These are phyloP conservation scores for Popillia japonica DNA, from an alignment of 1,140 invertebrate species.

Conservation along the genomic window DNA sequence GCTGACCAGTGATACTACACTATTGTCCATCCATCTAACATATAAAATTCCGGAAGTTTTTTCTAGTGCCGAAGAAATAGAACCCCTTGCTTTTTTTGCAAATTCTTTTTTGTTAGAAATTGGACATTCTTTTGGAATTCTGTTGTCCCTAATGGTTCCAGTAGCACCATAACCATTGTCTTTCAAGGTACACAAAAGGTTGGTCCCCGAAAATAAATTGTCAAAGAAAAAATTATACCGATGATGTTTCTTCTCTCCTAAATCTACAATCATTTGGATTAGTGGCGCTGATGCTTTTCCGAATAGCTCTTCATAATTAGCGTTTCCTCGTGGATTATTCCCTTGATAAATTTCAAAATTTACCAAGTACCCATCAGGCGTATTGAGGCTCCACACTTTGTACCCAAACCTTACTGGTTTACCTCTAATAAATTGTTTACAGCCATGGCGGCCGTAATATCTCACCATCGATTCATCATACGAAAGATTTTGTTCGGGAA, in stretches of 20 bases:
- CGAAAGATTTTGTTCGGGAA: conserved; percentile 48
- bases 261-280: conserved; percentile 47
- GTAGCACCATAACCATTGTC: conserved; percentile 44
- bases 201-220: conserved; percentile 50
- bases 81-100: conserved; percentile 39
- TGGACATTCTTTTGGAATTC: conserved; percentile 45
- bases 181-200: conserved; percentile 45
- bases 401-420: conserved; percentile 49
- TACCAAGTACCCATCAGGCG: conserved; percentile 37
- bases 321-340: conserved; percentile 26
- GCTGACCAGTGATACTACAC: not conserved
- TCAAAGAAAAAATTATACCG: conserved; percentile 49
- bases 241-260: conserved; percentile 23
- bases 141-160: conserved; percentile 51
- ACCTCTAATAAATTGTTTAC: conserved; percentile 51
- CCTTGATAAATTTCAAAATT: conserved; percentile 43
- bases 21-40: conserved; percentile 40
- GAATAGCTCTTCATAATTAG: conserved; percentile 47
- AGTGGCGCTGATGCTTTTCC: conserved; percentile 50
- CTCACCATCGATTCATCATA: conserved; percentile 54
- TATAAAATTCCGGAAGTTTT: conserved; percentile 7
- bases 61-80: conserved; percentile 1
- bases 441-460: conserved; percentile 49
- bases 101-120: conserved; percentile 43
- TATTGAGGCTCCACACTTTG: conserved; percentile 47